Evolutionary conservation across 2,113 vertebrate species (phyloP).

Genomic region (Amphilophus citrinellus): DNA sequence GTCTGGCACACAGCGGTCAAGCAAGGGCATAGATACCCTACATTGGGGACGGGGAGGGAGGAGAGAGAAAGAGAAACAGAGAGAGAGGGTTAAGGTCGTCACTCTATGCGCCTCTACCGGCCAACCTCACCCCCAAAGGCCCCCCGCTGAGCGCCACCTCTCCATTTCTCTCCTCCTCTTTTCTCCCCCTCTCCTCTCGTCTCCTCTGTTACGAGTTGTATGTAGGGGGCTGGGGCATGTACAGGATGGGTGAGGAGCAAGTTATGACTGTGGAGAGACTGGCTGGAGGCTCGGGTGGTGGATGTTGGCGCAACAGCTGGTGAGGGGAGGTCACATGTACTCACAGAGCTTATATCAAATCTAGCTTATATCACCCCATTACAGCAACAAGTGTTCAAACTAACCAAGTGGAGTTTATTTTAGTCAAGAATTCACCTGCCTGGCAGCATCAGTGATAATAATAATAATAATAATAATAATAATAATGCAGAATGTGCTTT

Average conservation of each 20-base stretch:
- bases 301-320: conserved; percentile 61
- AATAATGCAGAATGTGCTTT: not conserved
- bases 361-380: not conserved
- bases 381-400: not conserved
- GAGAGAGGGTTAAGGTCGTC: conserved; percentile 83
- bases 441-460: not conserved
- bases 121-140: conserved; percentile 75
- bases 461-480: no score
- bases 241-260: not conserved
- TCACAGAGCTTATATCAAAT: conserved; percentile 21
- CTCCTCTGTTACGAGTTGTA: conserved; percentile 53
- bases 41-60: conserved; percentile 58
- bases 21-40: conserved; percentile 95
- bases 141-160: conserved; percentile 74
- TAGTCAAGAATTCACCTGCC: not conserved
- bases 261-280: conserved; percentile 71
- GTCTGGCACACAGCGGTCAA: conserved; percentile 97
- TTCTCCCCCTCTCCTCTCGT: conserved; percentile 60
- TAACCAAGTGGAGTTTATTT: not conserved
- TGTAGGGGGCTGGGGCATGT: conserved; percentile 30
- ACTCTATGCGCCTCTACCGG: conserved; percentile 69
- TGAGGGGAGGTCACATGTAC: conserved; percentile 18
- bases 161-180: conserved; percentile 77
- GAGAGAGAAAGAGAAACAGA: conserved; percentile 74
- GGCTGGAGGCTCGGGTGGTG: conserved; percentile 73